These are phyloP conservation scores for Heliothis virescens DNA, from an alignment of 1,140 invertebrate species.

Conservation along the genomic window DNA sequence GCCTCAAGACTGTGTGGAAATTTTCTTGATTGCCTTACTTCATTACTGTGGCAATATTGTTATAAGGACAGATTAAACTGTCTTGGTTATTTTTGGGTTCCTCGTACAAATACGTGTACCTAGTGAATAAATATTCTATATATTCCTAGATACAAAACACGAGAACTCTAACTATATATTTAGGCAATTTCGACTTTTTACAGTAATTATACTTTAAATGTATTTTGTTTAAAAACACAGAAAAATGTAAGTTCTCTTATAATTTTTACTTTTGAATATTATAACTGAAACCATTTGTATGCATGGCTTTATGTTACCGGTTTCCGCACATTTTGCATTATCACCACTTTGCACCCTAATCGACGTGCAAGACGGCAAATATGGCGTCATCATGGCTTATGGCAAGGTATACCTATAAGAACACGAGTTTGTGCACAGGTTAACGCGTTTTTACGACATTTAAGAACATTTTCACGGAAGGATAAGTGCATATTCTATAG, in stretches of 20 bases:
- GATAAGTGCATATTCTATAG: too few relatives aligned
- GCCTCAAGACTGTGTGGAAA: slow-evolving; percentile 23
- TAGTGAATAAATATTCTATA: too few relatives aligned
- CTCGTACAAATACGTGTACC: neutral
- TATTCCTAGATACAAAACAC: too few relatives aligned
- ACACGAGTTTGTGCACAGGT: too few relatives aligned
- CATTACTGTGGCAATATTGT: slow-evolving; percentile 13
- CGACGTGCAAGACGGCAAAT: slow-evolving; percentile 17
- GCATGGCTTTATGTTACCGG: slow-evolving; percentile 7
- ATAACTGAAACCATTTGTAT: slow-evolving; percentile 18
- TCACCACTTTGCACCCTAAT: slow-evolving; percentile 11
- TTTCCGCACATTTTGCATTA: neutral
- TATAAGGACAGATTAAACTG: slow-evolving; percentile 2
- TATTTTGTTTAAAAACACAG: too few relatives aligned
- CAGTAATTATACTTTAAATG: too few relatives aligned
- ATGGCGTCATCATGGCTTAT: slow-evolving; percentile 1
- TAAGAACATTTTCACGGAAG: too few relatives aligned
- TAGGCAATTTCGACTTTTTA: too few relatives aligned
- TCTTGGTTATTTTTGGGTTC: slow-evolving; percentile 14
- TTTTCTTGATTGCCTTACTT: slow-evolving; percentile 37
- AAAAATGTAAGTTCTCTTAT: neutral
- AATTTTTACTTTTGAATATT: slow-evolving; percentile 11
- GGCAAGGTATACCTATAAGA: neutral
- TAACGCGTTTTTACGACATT: too few relatives aligned
- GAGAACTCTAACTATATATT: too few relatives aligned